A percentile compares a stretch with the other conserved stretches of the same genome.
Conservation (phyloP, 2,797 vertebrate genomes). For the Chaetodon trifasciatus region DNA sequence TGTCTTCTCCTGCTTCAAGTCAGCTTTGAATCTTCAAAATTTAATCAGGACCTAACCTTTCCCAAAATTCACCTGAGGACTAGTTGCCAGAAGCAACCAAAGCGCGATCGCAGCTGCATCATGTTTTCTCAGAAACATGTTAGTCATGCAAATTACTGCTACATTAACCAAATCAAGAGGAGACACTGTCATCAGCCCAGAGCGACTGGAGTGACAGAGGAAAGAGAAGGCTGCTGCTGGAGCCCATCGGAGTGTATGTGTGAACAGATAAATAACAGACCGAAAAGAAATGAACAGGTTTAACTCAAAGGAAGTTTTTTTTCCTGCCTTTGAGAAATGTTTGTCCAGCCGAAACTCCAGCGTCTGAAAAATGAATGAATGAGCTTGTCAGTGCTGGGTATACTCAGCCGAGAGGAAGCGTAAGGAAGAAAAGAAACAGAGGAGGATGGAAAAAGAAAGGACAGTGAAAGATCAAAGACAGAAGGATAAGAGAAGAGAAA, state of each 20-base stretch:
- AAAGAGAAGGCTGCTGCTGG: background rate
- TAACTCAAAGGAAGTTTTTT: background rate
- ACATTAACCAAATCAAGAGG: background rate
- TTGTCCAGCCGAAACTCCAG: background rate
- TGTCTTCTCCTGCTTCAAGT: background rate
- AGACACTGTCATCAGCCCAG: no score
- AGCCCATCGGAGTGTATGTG: background rate
- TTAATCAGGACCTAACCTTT: background rate
- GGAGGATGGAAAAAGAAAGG: background rate
- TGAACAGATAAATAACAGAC: background rate
- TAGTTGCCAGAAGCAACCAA: background rate
- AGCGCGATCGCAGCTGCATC: background rate
- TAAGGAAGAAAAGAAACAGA: slow-evolving; percentile 11
- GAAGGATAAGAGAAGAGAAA: slow-evolving; percentile 31
- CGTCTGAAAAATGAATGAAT: slow-evolving; percentile 7
- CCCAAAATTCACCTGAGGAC: background rate
- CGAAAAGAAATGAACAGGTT: slow-evolving; percentile 11
- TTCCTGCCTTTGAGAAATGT: background rate
- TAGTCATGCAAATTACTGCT: slow-evolving; percentile 12
- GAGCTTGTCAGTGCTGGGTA: slow-evolving; percentile 3
- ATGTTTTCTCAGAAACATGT: background rate
- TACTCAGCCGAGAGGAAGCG: background rate
- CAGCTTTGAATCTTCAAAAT: background rate
- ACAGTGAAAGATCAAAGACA: slow-evolving; percentile 38
- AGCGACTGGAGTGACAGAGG: background rate